Evolutionary conservation across 2,888 invertebrate genomes (phyloP).

Genomic region (Eristalinus sepulchralis): DNA sequence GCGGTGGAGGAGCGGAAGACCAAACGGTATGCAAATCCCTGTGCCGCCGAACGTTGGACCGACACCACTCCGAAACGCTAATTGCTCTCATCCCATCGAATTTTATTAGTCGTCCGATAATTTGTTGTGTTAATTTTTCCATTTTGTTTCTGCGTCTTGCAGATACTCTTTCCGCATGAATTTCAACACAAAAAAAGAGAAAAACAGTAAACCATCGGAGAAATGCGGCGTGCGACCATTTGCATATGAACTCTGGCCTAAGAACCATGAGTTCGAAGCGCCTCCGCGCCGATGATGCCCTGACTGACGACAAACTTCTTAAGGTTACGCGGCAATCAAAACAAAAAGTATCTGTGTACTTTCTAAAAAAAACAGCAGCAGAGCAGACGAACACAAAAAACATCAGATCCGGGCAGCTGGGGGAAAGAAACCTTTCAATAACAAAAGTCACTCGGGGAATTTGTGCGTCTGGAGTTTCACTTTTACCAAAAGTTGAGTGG

Average conservation of each 20-base stretch:
- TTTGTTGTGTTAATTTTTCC: conserved; percentile 21
- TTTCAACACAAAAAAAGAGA: background rate
- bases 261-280: background rate
- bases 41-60: background rate
- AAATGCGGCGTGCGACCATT: background rate
- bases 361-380: background rate
- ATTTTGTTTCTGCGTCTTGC: background rate
- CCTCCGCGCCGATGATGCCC: background rate
- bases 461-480: background rate
- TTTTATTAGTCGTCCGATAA: conserved; percentile 35
- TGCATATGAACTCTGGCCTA: background rate
- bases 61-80: background rate
- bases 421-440: background rate
- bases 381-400: background rate
- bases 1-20: background rate
- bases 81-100: background rate
- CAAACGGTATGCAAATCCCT: background rate
- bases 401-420: background rate
- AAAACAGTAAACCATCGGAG: background rate
- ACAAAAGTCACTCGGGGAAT: background rate
- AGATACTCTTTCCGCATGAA: background rate
- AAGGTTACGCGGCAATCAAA: background rate
- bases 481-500: background rate
- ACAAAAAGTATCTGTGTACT: background rate
- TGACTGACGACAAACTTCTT: background rate